Conservation (phyloP, 1,140 invertebrate genomes). For the Adelges cooleyi region DNA sequence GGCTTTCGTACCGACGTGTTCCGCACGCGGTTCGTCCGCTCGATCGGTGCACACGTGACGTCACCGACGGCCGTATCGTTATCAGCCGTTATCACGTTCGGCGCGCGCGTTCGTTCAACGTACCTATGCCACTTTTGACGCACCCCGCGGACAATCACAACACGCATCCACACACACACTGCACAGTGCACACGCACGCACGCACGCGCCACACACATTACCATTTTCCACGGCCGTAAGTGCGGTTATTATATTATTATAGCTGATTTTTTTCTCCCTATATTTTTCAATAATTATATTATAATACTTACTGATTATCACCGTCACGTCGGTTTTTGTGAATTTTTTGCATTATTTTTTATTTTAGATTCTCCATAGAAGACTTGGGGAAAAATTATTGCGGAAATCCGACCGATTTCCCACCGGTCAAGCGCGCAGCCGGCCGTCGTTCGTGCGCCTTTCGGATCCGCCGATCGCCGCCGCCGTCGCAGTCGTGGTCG, state of each 20-base stretch:
- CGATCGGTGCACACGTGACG: neutral
- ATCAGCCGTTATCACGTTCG: no score
- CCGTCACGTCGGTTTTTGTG: neutral
- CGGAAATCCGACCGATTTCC: no score
- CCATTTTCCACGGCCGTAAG: no score
- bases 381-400: no score
- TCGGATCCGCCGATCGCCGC: neutral
- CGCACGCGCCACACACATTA: no score
- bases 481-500: neutral
- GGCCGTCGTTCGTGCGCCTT: neutral
- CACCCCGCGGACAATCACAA: neutral
- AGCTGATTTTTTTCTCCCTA: no score
- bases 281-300: no score
- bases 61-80: no score
- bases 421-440: no score
- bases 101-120: neutral
- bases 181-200: neutral
- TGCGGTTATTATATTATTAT: no score
- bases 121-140: neutral
- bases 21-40: neutral
- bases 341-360: neutral
- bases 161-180: no score
- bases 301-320: neutral
- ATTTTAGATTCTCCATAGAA: no score
- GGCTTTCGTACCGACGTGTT: neutral